Base-by-base conservation (phyloP, 2,888 invertebrate genomes). In the Argyresthia goedartella region DNA sequence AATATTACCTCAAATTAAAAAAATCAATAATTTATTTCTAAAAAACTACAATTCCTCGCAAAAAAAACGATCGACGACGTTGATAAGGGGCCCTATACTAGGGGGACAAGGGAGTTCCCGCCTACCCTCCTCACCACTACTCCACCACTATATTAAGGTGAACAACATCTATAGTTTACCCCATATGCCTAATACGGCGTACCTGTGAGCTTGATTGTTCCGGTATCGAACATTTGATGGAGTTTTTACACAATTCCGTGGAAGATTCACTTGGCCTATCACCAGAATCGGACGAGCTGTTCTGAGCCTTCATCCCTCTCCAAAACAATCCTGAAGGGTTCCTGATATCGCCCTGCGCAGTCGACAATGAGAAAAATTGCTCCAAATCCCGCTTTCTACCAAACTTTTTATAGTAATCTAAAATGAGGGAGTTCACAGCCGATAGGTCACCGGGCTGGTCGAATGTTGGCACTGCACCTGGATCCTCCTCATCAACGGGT, bases 351-450 rank as follows among this genome's bases (percentile, higher is more conserved):
- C 68, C 71, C 53, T 82, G 76, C 42, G 81, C 85, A 42, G 86
- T 81, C 9, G 82, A 78, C 58, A 86, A 60, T 44, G 85, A 89
- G 73, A 93, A 91, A 69, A 90, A 93, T 61, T 91, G 91, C 54
- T 91, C 89, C 59, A 93, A 81, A 66, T 92, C 89, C 36, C 90
- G 76, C 63, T 89, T 90, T 59, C 89, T 88, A 1, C 92, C 91
- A 74, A 90, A 92, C 65, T 90, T 90, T 63, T 89, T 86, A 66
- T 91, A 93, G 70, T 93, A 93, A 64, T 92, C 91, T 61, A 91
- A 68, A 58, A 89, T 81, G 56, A 74, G 70, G 45, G 81, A 70
- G 60, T 82, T 87, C 52, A 87, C 72, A 47, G 80, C 75, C 16
- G 71, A 63, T 50, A 66, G 63, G 13, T 67, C 56, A 50, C 64